Percentiles rank a stretch among this genome's conserved stretches.
Evolutionary conservation across 2,888 invertebrate species (phyloP).

Genomic region (Stegana nigrithorax): DNA sequence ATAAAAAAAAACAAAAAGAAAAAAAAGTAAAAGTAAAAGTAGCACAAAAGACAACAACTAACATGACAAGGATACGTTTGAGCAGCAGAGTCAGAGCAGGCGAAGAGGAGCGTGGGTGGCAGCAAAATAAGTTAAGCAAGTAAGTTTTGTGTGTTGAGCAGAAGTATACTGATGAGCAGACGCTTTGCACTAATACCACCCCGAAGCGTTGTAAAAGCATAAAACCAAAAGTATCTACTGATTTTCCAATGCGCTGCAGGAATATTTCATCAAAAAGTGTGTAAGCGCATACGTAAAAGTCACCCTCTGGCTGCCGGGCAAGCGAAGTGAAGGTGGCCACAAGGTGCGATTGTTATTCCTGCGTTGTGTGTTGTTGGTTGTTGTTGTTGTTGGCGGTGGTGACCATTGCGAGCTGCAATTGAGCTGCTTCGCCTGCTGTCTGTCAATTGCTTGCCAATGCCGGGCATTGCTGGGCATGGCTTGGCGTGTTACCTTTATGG

Average conservation of each 20-base stretch:
- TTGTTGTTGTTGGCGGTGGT: too few relatives aligned
- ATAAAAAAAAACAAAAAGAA: neutral
- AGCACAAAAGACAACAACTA: slow-evolving; percentile 58
- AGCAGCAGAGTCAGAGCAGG: neutral
- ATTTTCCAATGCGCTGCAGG: slow-evolving; percentile 16
- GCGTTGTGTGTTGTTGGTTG: slow-evolving; percentile 11
- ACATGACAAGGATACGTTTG: neutral
- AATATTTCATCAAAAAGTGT: slow-evolving; percentile 51
- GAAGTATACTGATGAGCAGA: slow-evolving; percentile 27
- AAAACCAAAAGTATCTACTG: slow-evolving; percentile 29
- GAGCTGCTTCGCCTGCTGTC: too few relatives aligned
- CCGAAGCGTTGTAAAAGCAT: slow-evolving; percentile 59
- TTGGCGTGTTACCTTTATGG: neutral
- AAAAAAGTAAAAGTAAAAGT: slow-evolving; percentile 49
- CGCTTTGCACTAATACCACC: slow-evolving; percentile 60
- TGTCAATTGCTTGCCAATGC: too few relatives aligned
- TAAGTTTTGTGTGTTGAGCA: slow-evolving; percentile 29
- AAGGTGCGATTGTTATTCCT: neutral
- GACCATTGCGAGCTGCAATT: too few relatives aligned
- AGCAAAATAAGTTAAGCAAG: neutral
- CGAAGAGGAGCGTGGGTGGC: neutral
- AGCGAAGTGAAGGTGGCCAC: neutral
- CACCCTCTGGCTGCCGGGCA: slow-evolving; percentile 36
- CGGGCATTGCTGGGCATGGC: too few relatives aligned
- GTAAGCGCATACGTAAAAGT: too few relatives aligned